phyloP scores from a whole-genome alignment of 2,797 vertebrate genomes.

The Peromyscus nudipes region DNA sequence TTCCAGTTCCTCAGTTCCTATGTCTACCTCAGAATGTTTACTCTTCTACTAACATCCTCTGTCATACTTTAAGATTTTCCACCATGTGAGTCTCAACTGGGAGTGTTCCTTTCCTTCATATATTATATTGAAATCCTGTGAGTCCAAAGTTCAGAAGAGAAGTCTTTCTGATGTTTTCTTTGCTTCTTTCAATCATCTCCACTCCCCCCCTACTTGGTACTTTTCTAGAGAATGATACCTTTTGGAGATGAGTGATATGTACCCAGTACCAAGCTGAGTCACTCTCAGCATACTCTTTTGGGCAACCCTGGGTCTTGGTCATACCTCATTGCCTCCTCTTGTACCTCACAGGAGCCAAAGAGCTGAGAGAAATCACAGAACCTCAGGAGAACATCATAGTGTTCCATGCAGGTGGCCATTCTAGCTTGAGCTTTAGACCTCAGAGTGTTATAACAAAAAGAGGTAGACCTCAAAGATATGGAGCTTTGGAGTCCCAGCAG shows the following conservation, averaged over 20 bases:
- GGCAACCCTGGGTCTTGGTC: no score
- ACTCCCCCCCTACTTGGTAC: not conserved
- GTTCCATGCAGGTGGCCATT: not conserved
- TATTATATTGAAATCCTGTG: not conserved
- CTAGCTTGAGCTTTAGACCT: not conserved
- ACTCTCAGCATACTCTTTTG: not conserved
- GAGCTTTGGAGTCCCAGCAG: no score
- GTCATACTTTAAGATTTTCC: not conserved
- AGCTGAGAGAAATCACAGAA: not conserved
- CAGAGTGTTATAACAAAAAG: not conserved
- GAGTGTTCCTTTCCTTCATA: not conserved
- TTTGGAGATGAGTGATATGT: accelerated
- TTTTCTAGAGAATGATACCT: not conserved
- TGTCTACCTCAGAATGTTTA: not conserved
- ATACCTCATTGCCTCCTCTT: not conserved
- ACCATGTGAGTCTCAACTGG: not conserved
- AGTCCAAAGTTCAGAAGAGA: not conserved
- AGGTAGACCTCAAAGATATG: not conserved
- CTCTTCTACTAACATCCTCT: not conserved
- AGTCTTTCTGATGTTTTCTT: not conserved
- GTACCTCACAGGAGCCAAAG: not conserved
- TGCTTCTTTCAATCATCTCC: not conserved
- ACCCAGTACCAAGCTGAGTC: not conserved
- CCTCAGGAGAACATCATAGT: not conserved
- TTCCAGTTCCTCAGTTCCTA: not conserved